Conservation (phyloP, 2,888 invertebrate species). For the Acheta domesticus region DNA sequence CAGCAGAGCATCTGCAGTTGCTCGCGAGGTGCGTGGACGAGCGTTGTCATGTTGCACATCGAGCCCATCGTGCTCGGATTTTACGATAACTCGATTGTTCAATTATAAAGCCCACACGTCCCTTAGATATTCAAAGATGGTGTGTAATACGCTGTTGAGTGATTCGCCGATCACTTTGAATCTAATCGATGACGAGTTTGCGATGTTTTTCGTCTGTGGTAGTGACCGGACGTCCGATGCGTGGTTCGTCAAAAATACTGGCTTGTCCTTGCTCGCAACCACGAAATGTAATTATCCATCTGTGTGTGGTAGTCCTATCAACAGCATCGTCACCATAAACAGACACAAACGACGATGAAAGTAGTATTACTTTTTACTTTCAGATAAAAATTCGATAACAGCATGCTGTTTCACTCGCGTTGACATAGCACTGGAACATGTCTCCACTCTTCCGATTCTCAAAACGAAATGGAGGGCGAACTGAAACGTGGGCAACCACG, state of each 20-base stretch:
- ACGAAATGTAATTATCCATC: background rate
- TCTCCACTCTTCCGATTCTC: background rate
- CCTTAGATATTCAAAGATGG: background rate
- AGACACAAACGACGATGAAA: background rate
- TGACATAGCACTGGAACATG: background rate
- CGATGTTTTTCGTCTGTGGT: conserved; percentile 22
- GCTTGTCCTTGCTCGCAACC: background rate
- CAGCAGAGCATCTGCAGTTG: background rate
- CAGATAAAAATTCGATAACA: background rate
- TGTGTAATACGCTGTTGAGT: conserved; percentile 26
- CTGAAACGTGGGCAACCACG: too few species aligned
- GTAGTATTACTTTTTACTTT: background rate
- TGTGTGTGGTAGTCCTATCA: background rate
- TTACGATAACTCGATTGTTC: too few species aligned
- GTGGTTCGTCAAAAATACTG: background rate
- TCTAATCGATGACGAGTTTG: conserved; percentile 28
- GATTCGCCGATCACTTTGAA: conserved; percentile 28
- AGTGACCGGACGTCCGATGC: conserved; percentile 18
- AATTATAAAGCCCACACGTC: too few species aligned
- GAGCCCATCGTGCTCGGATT: too few species aligned
- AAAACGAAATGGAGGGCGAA: background rate
- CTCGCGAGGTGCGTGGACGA: conserved; percentile 21
- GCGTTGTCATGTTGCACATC: conserved; percentile 20
- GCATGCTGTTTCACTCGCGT: background rate
- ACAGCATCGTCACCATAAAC: conserved; percentile 18